Conservation (phyloP, 2,888 invertebrate species). For the Acronicta leporina region DNA sequence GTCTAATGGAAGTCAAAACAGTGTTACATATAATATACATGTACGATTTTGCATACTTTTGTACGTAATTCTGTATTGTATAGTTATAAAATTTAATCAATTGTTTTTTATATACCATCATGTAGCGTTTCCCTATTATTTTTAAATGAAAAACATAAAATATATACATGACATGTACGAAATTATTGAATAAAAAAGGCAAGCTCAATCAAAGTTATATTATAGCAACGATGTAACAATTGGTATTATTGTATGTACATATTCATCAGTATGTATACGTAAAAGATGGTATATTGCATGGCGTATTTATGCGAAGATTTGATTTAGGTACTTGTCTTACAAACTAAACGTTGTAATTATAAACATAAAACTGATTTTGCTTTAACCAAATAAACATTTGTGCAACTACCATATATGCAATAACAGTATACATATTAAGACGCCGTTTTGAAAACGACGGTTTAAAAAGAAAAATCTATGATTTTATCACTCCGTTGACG, state of each 20-base stretch:
- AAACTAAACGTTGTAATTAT: neutral
- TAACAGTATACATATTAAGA: conserved; percentile 28
- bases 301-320: neutral
- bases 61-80: too few relatives aligned
- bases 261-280: conserved; percentile 39
- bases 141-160: too few relatives aligned
- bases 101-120: too few relatives aligned
- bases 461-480: conserved; percentile 58
- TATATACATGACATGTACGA: too few relatives aligned
- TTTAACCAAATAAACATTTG: neutral
- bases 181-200: conserved; percentile 13
- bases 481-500: conserved; percentile 85
- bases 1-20: too few relatives aligned
- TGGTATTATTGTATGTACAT: conserved; percentile 31
- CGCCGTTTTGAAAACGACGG: conserved; percentile 44
- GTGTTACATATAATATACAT: too few relatives aligned
- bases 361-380: neutral
- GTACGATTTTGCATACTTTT: too few relatives aligned
- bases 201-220: conserved; percentile 32
- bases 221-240: conserved; percentile 21
- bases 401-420: too few relatives aligned
- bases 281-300: neutral
- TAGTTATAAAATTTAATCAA: neutral
- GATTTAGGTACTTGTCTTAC: too few relatives aligned
- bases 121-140: too few relatives aligned